phyloP scores from a whole-genome alignment of 2,113 vertebrate genomes.

The Athene noctua region DNA sequence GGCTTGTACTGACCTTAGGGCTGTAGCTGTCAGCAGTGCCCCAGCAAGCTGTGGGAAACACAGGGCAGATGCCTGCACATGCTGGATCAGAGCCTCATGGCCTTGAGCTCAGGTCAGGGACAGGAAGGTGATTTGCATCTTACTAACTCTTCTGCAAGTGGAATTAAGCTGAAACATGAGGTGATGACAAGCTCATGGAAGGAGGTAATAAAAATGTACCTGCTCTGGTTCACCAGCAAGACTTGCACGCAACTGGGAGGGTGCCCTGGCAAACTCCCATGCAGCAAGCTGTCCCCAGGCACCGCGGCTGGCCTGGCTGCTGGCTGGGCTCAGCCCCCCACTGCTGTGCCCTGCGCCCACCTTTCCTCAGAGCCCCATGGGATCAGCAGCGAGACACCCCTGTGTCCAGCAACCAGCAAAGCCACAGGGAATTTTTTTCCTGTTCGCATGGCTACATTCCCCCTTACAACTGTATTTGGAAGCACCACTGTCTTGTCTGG shows the following conservation, averaged over 20 bases:
- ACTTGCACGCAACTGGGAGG: background rate
- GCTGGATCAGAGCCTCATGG: background rate
- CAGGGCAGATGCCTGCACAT: background rate
- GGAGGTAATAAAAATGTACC: rapidly evolving
- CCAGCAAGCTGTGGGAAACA: background rate
- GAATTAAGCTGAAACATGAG: background rate
- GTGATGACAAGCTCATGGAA: background rate
- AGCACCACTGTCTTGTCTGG: background rate
- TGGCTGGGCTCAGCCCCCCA: background rate
- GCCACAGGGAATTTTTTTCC: background rate
- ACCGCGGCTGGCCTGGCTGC: background rate
- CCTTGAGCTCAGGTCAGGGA: background rate
- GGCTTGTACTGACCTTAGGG: rapidly evolving
- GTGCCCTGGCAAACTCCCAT: background rate
- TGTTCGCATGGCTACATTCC: background rate
- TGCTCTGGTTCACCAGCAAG: background rate
- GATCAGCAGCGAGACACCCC: rapidly evolving
- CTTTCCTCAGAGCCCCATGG: background rate
- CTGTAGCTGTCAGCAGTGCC: background rate
- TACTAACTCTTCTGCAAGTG: background rate
- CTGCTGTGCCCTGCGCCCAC: background rate
- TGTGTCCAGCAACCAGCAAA: rapidly evolving
- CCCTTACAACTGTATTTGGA: background rate
- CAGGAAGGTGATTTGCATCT: background rate
- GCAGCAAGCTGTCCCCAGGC: rapidly evolving